A percentile compares a stretch with the other conserved stretches of the same genome.
phyloP scores from a whole-genome alignment of 1,140 invertebrate species.

The Drepana arcuata region DNA sequence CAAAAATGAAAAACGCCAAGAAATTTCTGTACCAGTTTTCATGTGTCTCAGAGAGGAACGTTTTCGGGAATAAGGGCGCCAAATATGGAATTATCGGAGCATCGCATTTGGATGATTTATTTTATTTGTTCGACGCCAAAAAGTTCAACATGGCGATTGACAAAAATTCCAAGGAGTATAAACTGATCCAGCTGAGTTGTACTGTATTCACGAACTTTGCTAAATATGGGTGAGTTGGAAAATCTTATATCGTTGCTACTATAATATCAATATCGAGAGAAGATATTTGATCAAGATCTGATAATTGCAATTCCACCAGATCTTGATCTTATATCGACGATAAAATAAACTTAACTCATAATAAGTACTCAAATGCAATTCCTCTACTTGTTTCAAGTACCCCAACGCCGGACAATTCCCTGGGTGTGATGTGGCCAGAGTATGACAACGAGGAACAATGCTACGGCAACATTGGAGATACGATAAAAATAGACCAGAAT shows the following conservation, averaged over 20 bases:
- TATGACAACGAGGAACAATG: not conserved
- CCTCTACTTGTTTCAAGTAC: not conserved
- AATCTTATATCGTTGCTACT: too few species aligned
- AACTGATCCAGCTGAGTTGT: slow-evolving; percentile 50
- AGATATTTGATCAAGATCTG: not conserved
- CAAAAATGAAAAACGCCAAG: slow-evolving; percentile 13
- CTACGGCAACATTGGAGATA: not conserved
- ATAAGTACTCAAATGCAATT: not conserved
- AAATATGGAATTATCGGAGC: slow-evolving; percentile 24
- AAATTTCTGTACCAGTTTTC: slow-evolving; percentile 30
- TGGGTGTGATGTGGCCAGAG: not conserved
- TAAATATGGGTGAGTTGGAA: slow-evolving; percentile 59
- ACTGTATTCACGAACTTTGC: slow-evolving; percentile 71
- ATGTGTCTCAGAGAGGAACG: slow-evolving; percentile 23
- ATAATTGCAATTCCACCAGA: not conserved
- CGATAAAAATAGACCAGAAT: not conserved
- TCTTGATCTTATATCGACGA: not conserved
- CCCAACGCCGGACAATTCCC: not conserved
- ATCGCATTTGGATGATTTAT: slow-evolving; percentile 35
- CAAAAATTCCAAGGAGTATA: slow-evolving; percentile 21
- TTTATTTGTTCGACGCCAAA: slow-evolving; percentile 36
- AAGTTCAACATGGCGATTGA: slow-evolving; percentile 17
- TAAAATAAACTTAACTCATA: not conserved
- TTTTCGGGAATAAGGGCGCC: slow-evolving; percentile 14
- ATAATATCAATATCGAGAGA: too few species aligned